Evolutionary conservation across 1,140 invertebrate species (phyloP).

Genomic region (Idris sp.): DNA sequence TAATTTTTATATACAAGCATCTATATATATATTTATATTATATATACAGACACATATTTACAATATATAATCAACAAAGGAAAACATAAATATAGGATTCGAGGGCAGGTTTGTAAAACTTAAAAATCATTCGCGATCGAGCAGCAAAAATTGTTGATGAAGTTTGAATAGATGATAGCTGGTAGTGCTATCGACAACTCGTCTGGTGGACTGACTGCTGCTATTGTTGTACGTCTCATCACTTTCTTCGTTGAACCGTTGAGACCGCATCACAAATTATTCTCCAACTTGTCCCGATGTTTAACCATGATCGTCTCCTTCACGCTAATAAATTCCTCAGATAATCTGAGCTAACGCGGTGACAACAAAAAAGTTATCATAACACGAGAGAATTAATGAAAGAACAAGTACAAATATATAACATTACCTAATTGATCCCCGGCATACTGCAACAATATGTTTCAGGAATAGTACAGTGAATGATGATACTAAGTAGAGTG

Average conservation of each 20-base stretch:
- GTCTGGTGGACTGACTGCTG: constrained; percentile 79
- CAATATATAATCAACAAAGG: no score
- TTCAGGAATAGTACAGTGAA: no score
- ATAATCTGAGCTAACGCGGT: constrained; percentile 54
- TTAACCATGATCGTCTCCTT: constrained; percentile 57
- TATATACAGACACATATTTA: no score
- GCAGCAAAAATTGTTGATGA: constrained; percentile 25
- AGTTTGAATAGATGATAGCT: constrained; percentile 68
- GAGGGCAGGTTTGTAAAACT: constrained; percentile 14
- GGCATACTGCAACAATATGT: no score
- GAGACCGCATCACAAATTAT: constrained; percentile 55
- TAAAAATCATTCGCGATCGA: no score
- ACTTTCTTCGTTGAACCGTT: constrained; percentile 65
- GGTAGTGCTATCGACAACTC: constrained; percentile 75
- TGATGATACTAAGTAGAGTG: no score
- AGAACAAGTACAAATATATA: constrained; percentile 66
- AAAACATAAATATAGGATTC: constrained; percentile 7
- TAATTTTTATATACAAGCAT: constrained; percentile 3
- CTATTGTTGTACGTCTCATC: constrained; percentile 72
- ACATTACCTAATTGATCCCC: constrained; percentile 73
- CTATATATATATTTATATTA: constrained; percentile 21
- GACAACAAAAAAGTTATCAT: constrained; percentile 52
- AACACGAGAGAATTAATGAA: constrained; percentile 49
- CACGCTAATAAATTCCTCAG: constrained; percentile 47
- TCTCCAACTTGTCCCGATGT: constrained; percentile 55